Percentiles rank a stretch among this genome's conserved stretches.
phyloP scores from a whole-genome alignment of 2,113 vertebrate species.

The Xenopus laevis region DNA sequence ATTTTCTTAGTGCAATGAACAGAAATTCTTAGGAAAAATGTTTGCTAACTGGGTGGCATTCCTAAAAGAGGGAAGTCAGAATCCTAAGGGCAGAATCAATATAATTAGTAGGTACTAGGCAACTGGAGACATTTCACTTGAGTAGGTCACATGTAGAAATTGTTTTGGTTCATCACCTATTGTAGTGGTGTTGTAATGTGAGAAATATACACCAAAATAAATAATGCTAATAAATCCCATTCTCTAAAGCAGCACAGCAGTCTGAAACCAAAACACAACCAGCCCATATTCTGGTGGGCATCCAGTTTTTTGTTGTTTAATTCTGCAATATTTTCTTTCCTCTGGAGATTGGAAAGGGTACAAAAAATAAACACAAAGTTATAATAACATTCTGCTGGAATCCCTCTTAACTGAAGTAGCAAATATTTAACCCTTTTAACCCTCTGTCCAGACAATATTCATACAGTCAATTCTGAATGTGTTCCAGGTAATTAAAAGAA shows the following conservation, averaged over 20 bases:
- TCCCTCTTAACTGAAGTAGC: constrained; percentile 12
- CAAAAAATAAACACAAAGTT: constrained; percentile 20
- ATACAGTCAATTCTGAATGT: no score
- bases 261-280: constrained; percentile 17
- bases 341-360: constrained; percentile 12
- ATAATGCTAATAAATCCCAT: no score
- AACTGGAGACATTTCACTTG: not conserved
- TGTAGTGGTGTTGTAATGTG: no score
- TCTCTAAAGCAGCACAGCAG: no score
- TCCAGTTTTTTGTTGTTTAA: constrained; percentile 1
- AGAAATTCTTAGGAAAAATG: not conserved
- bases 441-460: no score
- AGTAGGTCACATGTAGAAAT: not conserved
- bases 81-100: not conserved
- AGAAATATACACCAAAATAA: no score
- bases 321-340: constrained; percentile 21
- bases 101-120: not conserved
- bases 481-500: no score
- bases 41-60: not conserved
- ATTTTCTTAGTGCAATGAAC: constrained; percentile 21
- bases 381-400: constrained; percentile 21
- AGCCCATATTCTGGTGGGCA: constrained; percentile 15
- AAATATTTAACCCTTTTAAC: constrained; percentile 6
- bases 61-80: not conserved
- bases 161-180: no score